Evolutionary conservation across 1,140 invertebrate genomes (phyloP).

Genomic region (Phortica variegata): DNA sequence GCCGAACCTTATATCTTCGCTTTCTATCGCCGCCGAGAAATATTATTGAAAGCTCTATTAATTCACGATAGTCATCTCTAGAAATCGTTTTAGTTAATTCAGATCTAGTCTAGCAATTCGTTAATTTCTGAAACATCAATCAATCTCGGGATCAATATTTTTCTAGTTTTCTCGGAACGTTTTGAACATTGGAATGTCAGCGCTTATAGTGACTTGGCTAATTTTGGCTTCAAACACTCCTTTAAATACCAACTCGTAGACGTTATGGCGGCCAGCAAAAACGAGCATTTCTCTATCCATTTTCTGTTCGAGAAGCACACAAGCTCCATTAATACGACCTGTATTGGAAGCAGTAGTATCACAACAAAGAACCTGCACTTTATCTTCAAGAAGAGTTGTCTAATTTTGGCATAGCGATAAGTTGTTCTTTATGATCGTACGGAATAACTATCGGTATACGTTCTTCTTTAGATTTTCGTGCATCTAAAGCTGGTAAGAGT

Average conservation of each 20-base stretch:
- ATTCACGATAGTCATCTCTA: neutral
- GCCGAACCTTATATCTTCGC: neutral
- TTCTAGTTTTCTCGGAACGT: too few species aligned
- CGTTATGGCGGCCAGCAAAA: too few species aligned
- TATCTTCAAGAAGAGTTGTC: conserved; percentile 1
- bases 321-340: conserved; percentile 3
- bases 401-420: conserved; percentile 8
- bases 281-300: neutral
- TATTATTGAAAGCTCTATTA: too few species aligned
- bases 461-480: conserved; percentile 2
- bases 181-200: too few species aligned
- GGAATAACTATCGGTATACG: conserved; percentile 5
- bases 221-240: too few species aligned
- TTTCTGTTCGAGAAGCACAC: conserved; percentile 5
- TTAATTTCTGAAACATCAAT: too few species aligned
- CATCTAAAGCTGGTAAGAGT: conserved; percentile 1
- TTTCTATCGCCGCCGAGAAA: too few species aligned
- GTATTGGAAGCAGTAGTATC: conserved; percentile 4
- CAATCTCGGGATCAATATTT: too few species aligned
- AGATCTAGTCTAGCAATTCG: neutral
- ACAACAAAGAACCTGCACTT: conserved; percentile 6
- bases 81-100: neutral
- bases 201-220: too few species aligned
- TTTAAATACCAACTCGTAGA: too few species aligned
- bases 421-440: neutral